Base-by-base conservation (phyloP, 2,113 vertebrate species). In the Myxocyprinus asiaticus region DNA sequence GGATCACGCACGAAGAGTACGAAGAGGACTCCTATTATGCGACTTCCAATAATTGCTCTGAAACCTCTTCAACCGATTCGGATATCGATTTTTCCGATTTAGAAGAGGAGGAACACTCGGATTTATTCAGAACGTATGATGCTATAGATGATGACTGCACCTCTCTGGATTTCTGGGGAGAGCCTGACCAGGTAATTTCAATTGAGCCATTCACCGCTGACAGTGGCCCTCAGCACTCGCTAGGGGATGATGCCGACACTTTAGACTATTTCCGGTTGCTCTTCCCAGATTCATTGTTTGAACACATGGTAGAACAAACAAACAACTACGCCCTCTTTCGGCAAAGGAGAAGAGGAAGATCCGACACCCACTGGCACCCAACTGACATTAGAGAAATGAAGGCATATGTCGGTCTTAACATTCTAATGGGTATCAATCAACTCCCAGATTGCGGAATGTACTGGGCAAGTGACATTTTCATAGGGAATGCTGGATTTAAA, bases 301-400 rank as follows among this genome's bases (percentile, higher is more conserved):
- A 94, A 92, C 92, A 94, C 93, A 94, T 94, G 91, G 93, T 94
- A 86, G 92, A 94, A 92, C 93, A 94, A 92, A 94, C 93, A 92
- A 94, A 94, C 89, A 93, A 91, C 87, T 92, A 94, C 92, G 93
- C 93, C 92, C 91, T 94, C 90, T 94, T 93, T 86, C 92, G 92
- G 89, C 92, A 93, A 79, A 91, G 91, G 87, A 91, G 91, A 86
- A 92, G 91, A 51, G 93, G 93, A 58, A 92, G 92, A 77, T 88
- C 91, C 78, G 93, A 94, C 90, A 87, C 93, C 75, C 90, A 93
- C 88, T 94, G 93, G 93, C 92, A 93, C 86, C 92, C 93, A 56
- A 94, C 92, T 81, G 92, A 92, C 87, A 86, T 91, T 12, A 90
- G 92, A 48, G 93, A 94, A 88, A 94, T 94, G 90, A 90, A 79